These are phyloP conservation scores for Lampropteryx suffumata DNA, from an alignment of 2,888 invertebrate species.

Conservation along the genomic window DNA sequence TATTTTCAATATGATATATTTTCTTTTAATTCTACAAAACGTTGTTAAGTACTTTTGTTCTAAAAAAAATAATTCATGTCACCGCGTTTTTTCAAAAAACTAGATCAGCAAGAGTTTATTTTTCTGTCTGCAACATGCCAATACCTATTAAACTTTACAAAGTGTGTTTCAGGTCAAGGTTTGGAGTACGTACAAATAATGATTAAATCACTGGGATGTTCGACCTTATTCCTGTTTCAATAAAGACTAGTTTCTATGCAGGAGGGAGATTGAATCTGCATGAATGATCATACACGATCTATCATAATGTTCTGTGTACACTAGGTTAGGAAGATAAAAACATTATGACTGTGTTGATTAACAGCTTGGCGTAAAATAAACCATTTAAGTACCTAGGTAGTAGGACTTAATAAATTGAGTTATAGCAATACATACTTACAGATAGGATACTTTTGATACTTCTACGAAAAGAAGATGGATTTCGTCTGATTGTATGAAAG, in stretches of 20 bases:
- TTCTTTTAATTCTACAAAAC: too few species aligned
- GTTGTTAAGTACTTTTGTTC: too few species aligned
- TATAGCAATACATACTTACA: too few species aligned
- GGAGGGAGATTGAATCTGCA: constrained; percentile 6
- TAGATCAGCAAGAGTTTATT: constrained; percentile 9
- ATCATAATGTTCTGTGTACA: constrained; percentile 12
- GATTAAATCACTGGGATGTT: constrained; percentile 5
- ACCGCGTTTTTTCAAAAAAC: constrained; percentile 5
- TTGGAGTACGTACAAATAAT: constrained; percentile 27
- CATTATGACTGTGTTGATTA: too few species aligned
- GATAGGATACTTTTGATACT: too few species aligned
- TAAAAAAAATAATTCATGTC: not conserved
- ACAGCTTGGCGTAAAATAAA: too few species aligned
- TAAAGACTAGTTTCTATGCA: constrained; percentile 1
- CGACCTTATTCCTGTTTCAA: not conserved
- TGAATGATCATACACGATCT: constrained; percentile 17
- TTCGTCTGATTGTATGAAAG: too few species aligned
- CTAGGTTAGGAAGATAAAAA: too few species aligned
- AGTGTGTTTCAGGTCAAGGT: constrained; percentile 55
- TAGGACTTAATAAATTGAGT: too few species aligned
- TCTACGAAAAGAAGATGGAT: too few species aligned
- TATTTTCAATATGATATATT: too few species aligned
- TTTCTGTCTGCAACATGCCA: constrained; percentile 41
- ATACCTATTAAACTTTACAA: constrained; percentile 37
- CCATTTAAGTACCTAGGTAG: too few species aligned